Base-by-base conservation (phyloP, 53 echinoderm and acorn worm species). In the Temnopleurus reevesii region DNA sequence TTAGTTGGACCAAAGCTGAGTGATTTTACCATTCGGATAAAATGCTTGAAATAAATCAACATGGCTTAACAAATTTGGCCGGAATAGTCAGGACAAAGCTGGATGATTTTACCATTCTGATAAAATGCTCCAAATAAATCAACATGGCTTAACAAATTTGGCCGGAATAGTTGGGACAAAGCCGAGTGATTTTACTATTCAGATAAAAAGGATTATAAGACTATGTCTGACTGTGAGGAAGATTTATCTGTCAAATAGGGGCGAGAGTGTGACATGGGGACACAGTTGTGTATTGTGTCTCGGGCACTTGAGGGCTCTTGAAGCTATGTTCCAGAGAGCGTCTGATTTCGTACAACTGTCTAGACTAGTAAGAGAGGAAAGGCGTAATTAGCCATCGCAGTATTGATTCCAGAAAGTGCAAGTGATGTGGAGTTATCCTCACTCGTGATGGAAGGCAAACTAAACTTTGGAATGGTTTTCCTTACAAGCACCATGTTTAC, bases 381-480 rank as follows among this genome's bases (percentile, higher is more conserved):
- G 58, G 86, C 86, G 60, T 85, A 85, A 85, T 85, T 85, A 85
- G 60, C 59, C 61, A 45, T 29, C 45, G 86, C 60, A 43, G 86
- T 60, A 85, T 85, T 85, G 86, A 85, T 85, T 85, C 86, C 86
- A 85, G 44, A 85, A 85, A 85, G 86, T 85, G 86, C 86, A 85
- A 85, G 60, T 24, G 61, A 60, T 60, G 86, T 85, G 86, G 86
- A 85, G 60, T 85, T 85, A 85, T 38, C 45, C 24, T 85, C 86
- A 60, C 86, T 85, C 27, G 25, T 13, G 61, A 28, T 45, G 26
- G 18, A 59, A 27, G 86, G 86, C 46, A 1, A 36, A 47, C 18
- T 85, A 85, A 85, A 43, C 60, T 45, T 46, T 17, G 46, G 86
- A 61, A 85, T 85, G 86, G 34, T 60, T 23, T 38, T 60, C 60